A percentile compares a stretch with the other conserved stretches of the same genome.
These are phyloP conservation scores for Gyps fulvus DNA, from an alignment of 2,113 vertebrate species.

Conservation along the genomic window DNA sequence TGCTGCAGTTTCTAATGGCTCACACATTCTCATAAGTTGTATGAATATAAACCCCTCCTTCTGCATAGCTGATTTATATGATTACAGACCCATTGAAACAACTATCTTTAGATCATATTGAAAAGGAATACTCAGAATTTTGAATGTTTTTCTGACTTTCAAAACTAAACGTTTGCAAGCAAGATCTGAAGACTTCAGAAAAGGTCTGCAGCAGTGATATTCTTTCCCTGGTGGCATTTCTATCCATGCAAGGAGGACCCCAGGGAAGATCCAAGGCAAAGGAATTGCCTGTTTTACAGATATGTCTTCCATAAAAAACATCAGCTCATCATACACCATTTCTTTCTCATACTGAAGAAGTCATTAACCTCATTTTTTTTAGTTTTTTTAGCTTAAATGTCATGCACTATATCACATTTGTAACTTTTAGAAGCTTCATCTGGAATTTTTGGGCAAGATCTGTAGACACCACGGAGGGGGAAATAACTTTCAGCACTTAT, in stretches of 20 bases:
- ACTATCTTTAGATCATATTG: not conserved
- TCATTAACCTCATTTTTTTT: not conserved
- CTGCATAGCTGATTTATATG: not conserved
- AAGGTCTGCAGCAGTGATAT: not conserved
- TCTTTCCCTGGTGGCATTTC: not conserved
- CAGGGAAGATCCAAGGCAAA: not conserved
- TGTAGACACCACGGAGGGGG: not conserved
- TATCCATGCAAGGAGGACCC: not conserved
- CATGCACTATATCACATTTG: not conserved
- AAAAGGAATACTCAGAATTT: not conserved
- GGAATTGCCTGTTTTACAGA: not conserved
- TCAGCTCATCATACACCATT: not conserved
- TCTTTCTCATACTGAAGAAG: not conserved
- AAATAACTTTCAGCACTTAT: not conserved
- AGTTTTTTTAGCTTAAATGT: not conserved
- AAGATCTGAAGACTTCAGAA: not conserved
- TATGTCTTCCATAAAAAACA: not conserved
- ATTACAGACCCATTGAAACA: not conserved
- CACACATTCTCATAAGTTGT: not conserved
- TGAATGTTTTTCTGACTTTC: not conserved
- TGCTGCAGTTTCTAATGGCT: not conserved
- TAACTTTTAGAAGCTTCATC: slow-evolving; percentile 22
- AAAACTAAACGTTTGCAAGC: not conserved
- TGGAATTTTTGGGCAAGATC: not conserved
- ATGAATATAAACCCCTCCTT: not conserved